Percentiles rank a stretch among this genome's conserved stretches.
These are phyloP conservation scores for Rhinoptilus africanus DNA, from an alignment of 2,113 vertebrate species.

Conservation along the genomic window DNA sequence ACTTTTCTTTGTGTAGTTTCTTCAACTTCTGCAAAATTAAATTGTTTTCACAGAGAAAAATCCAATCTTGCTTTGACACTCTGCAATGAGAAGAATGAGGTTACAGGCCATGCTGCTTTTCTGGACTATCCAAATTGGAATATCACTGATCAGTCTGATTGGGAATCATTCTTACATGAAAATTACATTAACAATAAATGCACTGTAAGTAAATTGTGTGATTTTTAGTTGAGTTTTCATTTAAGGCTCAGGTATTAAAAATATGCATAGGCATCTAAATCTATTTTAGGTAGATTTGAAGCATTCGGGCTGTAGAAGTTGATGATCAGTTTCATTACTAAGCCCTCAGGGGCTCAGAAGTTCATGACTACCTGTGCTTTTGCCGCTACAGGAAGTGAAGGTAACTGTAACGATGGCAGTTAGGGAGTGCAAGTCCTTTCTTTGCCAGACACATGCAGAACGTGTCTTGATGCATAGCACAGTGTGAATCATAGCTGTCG, in stretches of 20 bases:
- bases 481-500: background rate
- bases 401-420: background rate
- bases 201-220: constrained; percentile 76
- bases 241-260: background rate
- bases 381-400: background rate
- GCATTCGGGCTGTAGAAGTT: background rate
- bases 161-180: constrained; percentile 78
- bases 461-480: background rate
- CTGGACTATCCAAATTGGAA: constrained; percentile 84
- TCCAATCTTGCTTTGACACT: constrained; percentile 89
- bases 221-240: background rate
- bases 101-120: constrained; percentile 85
- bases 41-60: constrained; percentile 81
- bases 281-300: background rate
- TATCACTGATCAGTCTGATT: constrained; percentile 76
- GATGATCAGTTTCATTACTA: background rate
- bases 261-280: rapidly evolving
- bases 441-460: background rate
- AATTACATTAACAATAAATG: constrained; percentile 68
- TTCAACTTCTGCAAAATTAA: background rate
- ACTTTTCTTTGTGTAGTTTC: background rate
- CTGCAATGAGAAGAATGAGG: constrained; percentile 70
- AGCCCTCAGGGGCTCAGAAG: background rate
- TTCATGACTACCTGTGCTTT: background rate
- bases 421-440: background rate